phyloP scores from a whole-genome alignment of 2,797 vertebrate species.

The Cirrhinus molitorella region DNA sequence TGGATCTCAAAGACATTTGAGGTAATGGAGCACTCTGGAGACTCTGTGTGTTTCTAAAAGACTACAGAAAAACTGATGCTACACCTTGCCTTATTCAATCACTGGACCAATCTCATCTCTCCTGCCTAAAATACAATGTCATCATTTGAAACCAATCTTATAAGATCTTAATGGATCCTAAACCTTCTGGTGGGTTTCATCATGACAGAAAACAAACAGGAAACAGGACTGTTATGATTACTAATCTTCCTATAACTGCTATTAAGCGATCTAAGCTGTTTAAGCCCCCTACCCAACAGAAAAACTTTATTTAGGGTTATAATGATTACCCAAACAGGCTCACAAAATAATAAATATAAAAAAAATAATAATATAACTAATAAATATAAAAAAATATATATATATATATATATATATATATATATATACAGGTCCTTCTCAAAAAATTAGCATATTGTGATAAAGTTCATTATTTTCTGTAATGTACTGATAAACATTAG shows the following conservation, averaged over 20 bases:
- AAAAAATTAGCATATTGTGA: too few species aligned
- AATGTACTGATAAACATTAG: too few species aligned
- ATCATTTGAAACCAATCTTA: not conserved
- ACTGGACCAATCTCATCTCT: not conserved
- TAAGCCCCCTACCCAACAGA: not conserved
- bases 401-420: too few species aligned
- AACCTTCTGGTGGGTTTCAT: not conserved
- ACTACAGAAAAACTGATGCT: not conserved
- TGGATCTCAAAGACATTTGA: conserved; percentile 21
- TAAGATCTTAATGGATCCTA: not conserved
- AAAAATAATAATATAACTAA: too few species aligned
- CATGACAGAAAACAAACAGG: not conserved
- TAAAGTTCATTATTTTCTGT: too few species aligned
- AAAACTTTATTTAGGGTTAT: not conserved
- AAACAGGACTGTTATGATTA: not conserved
- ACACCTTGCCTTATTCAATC: not conserved
- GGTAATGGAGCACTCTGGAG: conserved; percentile 42
- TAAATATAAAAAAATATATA: too few species aligned
- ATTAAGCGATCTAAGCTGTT: not conserved
- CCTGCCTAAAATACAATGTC: not conserved
- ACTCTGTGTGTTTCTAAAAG: conserved; percentile 17
- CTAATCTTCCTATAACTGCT: not conserved
- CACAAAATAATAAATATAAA: too few species aligned
- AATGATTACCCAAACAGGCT: not conserved
- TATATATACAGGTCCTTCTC: too few species aligned